These are phyloP conservation scores for Caenorhabditis virilis DNA, from an alignment of 2,888 invertebrate species.

Conservation along the genomic window DNA sequence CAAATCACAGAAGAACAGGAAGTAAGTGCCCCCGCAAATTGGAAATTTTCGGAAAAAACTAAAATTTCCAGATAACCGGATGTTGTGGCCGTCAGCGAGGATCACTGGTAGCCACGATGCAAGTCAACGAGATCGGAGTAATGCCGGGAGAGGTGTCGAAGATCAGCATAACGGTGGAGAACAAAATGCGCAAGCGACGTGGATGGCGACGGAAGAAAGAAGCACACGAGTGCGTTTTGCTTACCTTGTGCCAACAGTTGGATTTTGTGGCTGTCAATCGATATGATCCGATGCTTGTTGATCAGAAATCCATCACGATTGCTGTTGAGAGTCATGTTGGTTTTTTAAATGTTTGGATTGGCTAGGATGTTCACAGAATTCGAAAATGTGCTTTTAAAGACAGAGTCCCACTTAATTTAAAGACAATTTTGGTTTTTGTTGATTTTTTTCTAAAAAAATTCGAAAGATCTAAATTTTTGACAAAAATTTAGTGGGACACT, in stretches of 20 bases:
- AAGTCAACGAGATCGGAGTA: conserved; percentile 55
- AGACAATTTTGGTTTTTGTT: too few species aligned
- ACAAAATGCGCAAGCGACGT: conserved; percentile 55
- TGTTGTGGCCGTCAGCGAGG: conserved; percentile 51
- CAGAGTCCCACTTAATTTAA: too few species aligned
- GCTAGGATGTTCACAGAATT: too few species aligned
- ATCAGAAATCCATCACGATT: conserved; percentile 59
- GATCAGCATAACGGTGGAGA: conserved; percentile 52
- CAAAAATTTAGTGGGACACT: too few species aligned
- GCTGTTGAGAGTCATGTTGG: conserved; percentile 61
- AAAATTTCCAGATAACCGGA: conserved; percentile 32
- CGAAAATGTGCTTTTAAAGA: too few species aligned
- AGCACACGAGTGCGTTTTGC: conserved; percentile 58
- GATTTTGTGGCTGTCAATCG: conserved; percentile 58
- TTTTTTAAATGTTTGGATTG: too few species aligned
- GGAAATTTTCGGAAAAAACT: neutral
- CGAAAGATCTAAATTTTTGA: too few species aligned
- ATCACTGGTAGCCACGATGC: conserved; percentile 44
- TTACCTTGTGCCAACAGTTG: conserved; percentile 62
- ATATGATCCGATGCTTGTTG: conserved; percentile 50
- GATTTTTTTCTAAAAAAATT: too few species aligned
- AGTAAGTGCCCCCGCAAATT: conserved; percentile 10
- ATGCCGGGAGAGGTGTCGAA: conserved; percentile 52
- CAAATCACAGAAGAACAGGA: conserved; percentile 55
- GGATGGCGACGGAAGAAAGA: conserved; percentile 46